Base-by-base conservation (phyloP, 2,797 vertebrate genomes). In the Periophthalmus magnuspinnatus region DNA sequence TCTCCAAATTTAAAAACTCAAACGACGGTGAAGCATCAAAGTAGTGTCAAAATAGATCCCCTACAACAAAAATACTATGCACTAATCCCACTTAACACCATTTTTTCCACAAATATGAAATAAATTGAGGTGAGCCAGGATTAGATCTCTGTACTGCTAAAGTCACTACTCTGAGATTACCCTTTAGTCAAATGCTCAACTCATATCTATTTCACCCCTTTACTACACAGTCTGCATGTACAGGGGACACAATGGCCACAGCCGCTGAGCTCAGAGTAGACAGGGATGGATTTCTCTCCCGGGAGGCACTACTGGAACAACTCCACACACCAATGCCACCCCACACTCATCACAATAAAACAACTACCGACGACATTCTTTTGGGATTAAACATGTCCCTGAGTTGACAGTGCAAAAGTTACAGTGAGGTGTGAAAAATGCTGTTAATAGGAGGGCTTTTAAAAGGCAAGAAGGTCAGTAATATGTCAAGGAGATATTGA, bases 211-310 rank as follows among this genome's bases (percentile, higher is more conserved):
- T 86, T 80, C 81, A 75, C 54, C 75, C 54, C 56, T 86, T 84
- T 82, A 80, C 76, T 70, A 63, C 58, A 65, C 14, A 41, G 77
- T 65, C 68, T 50, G 5, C 2, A 5, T 67, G 65, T 52, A 60
- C 21, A 16, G 36, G 55, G 67, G 64, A 72, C 38, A 89, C 83
- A 86, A 84, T 74, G 48, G 69, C 59, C 28, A 16, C 10, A 22
- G 68, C 72, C 33, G 82, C 62, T 55, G 33, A 55, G 63, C 34
- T 58, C n/a, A 5, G 65, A 32, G 38, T 17, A 78, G 75, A 77
- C 0, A 2, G 80, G 57, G 82, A 86, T 41, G 71, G 79, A 80
- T 83, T 87, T 86, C 75, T 65, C 67, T 79, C 79, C 84, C 79
- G 57, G 16, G 58, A 65, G 79, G 81, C 0, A 6, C 8, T 36